phyloP scores from a whole-genome alignment of 1,140 invertebrate species.

The Sycophaga agraensis region DNA sequence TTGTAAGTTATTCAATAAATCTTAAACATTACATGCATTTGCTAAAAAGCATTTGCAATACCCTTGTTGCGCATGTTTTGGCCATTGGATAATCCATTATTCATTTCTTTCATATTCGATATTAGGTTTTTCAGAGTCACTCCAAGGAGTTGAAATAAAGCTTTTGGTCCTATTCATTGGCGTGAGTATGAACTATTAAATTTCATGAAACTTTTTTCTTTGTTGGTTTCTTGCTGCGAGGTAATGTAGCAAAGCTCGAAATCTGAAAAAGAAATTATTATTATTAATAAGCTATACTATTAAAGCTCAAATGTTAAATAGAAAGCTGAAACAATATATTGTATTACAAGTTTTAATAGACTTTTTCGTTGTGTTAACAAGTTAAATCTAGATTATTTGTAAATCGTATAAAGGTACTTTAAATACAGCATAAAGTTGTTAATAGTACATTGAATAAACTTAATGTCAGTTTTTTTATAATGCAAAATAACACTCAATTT shows the following conservation, averaged over 20 bases:
- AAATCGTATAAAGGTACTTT: too few species aligned
- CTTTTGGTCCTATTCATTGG: conserved; percentile 11
- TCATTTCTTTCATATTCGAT: neutral
- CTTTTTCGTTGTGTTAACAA: conserved; percentile 12
- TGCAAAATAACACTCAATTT: neutral
- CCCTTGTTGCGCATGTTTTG: conserved; percentile 4
- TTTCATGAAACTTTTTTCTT: conserved; percentile 58
- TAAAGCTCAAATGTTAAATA: neutral
- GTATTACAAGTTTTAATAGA: conserved; percentile 22
- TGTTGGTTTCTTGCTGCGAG: conserved; percentile 59
- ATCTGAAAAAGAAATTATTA: conserved; percentile 54
- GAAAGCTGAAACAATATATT: conserved; percentile 2
- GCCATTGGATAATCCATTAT: conserved; percentile 1
- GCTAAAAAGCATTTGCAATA: conserved; percentile 4
- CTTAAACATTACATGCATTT: neutral
- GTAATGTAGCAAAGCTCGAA: conserved; percentile 61
- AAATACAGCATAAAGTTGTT: too few species aligned
- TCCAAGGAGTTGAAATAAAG: neutral
- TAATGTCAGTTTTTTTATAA: too few species aligned
- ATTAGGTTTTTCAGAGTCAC: neutral
- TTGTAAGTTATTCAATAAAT: neutral
- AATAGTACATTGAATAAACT: too few species aligned
- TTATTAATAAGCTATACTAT: neutral
- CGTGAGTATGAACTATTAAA: conserved; percentile 10
- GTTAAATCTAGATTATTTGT: conserved; percentile 3